Percentiles rank a stretch among this genome's conserved stretches.
Conservation (phyloP, 1,140 invertebrate genomes). For the Brachionus calyciflorus region DNA sequence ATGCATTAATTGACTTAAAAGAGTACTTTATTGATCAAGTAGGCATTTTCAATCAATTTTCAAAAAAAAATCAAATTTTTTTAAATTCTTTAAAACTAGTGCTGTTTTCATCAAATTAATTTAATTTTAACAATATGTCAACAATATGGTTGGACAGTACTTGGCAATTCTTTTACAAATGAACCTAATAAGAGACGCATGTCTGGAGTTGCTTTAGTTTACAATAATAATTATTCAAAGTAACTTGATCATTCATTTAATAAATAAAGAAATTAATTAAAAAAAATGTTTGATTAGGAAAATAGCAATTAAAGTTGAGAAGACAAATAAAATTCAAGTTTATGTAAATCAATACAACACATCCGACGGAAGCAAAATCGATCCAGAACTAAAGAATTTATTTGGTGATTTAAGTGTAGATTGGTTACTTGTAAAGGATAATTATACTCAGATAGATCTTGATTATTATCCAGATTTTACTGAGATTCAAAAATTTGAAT, state of each 20-base stretch:
- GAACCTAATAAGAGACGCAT: conserved; percentile 7
- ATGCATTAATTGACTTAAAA: conserved; percentile 5
- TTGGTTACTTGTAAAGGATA: conserved; percentile 31
- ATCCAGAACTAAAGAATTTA: neutral
- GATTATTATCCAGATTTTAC: conserved; percentile 38
- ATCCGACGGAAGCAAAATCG: neutral
- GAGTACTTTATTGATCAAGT: conserved; percentile 32
- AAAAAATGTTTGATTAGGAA: neutral
- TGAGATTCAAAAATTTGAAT: conserved; percentile 27
- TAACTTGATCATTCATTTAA: neutral
- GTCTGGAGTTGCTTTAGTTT: conserved; percentile 19
- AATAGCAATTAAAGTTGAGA: conserved; percentile 31
- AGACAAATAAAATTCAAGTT: conserved; percentile 29
- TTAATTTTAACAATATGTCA: conserved; percentile 13
- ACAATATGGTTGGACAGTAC: conserved; percentile 25
- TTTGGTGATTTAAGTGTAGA: neutral
- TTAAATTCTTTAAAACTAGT: neutral
- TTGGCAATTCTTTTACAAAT: conserved; percentile 30
- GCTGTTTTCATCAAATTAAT: conserved; percentile 45
- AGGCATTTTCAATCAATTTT: conserved; percentile 1
- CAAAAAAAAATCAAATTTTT: neutral
- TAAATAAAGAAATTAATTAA: neutral
- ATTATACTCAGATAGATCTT: neutral
- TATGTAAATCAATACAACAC: conserved; percentile 35
- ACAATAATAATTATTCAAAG: conserved; percentile 18